Evolutionary conservation across 2,113 vertebrate genomes (phyloP).

Genomic region (Procapra przewalskii): DNA sequence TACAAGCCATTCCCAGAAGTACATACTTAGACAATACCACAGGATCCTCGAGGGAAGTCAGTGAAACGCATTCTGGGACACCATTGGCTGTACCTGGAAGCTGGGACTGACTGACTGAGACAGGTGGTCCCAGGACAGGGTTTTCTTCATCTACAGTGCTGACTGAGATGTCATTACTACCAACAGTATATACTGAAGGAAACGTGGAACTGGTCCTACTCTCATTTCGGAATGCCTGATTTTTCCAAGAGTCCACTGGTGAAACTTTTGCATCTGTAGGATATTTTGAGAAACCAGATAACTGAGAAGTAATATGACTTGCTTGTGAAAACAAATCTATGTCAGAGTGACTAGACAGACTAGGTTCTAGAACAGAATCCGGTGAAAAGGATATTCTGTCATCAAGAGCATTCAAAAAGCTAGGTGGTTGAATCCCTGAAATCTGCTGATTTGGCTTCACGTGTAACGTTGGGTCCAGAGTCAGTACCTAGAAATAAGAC

Average conservation of each 20-base stretch:
- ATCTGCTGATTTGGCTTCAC: constrained; percentile 83
- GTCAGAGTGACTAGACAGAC: constrained; percentile 81
- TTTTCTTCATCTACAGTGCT: constrained; percentile 83
- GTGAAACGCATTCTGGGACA: constrained; percentile 76
- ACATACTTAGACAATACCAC: constrained; percentile 93
- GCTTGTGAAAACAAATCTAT: constrained; percentile 85
- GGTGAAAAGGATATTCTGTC: constrained; percentile 81
- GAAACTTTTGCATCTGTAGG: constrained; percentile 64
- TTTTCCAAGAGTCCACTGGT: constrained; percentile 69
- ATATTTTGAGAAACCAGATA: constrained; percentile 69
- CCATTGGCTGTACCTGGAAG: constrained; percentile 71
- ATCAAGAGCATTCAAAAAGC: constrained; percentile 76
- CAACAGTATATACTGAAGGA: constrained; percentile 39
- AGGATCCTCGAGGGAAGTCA: constrained; percentile 88
- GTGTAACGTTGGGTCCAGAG: constrained; percentile 83
- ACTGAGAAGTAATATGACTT: constrained; percentile 78
- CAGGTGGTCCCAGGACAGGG: constrained; percentile 78
- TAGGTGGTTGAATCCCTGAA: constrained; percentile 76
- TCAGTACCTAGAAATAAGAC: constrained; percentile 83
- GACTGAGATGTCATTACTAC: constrained; percentile 62
- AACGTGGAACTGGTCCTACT: constrained; percentile 66
- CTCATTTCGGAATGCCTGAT: constrained; percentile 64
- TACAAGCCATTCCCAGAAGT: constrained; percentile 26
- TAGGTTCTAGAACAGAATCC: constrained; percentile 84
- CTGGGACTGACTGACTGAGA: constrained; percentile 73